Percentiles rank a stretch among this genome's conserved stretches.
These are phyloP conservation scores for Neostethus bicornis DNA, from an alignment of 2,797 vertebrate genomes.

Conservation along the genomic window DNA sequence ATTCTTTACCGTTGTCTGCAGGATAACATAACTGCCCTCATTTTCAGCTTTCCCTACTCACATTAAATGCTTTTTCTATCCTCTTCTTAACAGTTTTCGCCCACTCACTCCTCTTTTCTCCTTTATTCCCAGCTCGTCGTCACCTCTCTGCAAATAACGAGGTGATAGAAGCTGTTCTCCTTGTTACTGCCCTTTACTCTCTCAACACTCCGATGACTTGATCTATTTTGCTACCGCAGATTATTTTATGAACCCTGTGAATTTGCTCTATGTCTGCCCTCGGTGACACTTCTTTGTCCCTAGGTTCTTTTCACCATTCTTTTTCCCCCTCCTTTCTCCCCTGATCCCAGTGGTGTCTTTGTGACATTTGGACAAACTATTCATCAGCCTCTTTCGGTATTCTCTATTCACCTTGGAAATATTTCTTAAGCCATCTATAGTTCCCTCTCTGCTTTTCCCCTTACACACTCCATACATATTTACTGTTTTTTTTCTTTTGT, in stretches of 20 bases:
- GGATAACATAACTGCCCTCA: slow-evolving; percentile 23
- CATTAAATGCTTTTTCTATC: slow-evolving; percentile 16
- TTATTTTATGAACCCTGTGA: slow-evolving; percentile 21
- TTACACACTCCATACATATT: neutral
- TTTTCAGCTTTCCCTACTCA: slow-evolving; percentile 24
- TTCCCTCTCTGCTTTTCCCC: neutral
- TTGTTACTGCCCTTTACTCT: slow-evolving; percentile 15
- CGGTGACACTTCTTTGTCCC: slow-evolving; percentile 10
- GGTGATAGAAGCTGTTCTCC: slow-evolving; percentile 31
- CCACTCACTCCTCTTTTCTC: neutral
- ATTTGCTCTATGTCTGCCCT: slow-evolving; percentile 10
- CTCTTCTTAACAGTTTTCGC: slow-evolving; percentile 15
- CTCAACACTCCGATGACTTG: slow-evolving; percentile 16
- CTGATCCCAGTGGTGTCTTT: slow-evolving; percentile 14
- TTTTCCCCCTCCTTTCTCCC: slow-evolving; percentile 15
- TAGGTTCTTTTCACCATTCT: slow-evolving; percentile 6
- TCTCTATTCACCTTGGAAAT: slow-evolving; percentile 27
- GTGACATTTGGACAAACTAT: slow-evolving; percentile 49
- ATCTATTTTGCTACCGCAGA: slow-evolving; percentile 36
- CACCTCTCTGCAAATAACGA: slow-evolving; percentile 21
- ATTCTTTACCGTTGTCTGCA: slow-evolving; percentile 9
- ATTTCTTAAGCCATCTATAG: slow-evolving; percentile 23
- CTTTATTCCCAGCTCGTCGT: slow-evolving; percentile 23
- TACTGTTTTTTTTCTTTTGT: too few species aligned
- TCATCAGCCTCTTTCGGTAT: slow-evolving; percentile 15